These are phyloP conservation scores for Lamellibrachia satsuma DNA, from an alignment of 2,888 invertebrate genomes.

Conservation along the genomic window DNA sequence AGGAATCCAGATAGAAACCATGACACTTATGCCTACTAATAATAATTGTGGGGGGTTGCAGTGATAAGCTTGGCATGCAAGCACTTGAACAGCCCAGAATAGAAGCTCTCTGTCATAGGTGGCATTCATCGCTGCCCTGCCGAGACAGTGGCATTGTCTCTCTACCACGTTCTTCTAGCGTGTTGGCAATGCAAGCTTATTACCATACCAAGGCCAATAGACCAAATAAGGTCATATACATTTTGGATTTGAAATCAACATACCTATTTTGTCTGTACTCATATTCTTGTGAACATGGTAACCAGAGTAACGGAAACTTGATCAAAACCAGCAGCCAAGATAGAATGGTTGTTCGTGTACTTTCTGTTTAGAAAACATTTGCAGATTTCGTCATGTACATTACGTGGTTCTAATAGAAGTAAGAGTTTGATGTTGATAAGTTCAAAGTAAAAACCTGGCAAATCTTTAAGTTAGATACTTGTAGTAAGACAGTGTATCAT, in stretches of 20 bases:
- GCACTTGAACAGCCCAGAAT: neutral
- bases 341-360: neutral
- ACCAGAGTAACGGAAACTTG: neutral
- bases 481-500: too few species aligned
- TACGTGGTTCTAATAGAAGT: too few species aligned
- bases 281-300: neutral
- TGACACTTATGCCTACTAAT: constrained; percentile 3
- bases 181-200: neutral
- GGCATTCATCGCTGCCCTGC: neutral
- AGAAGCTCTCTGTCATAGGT: neutral
- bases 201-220: neutral
- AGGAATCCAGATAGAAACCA: constrained; percentile 6
- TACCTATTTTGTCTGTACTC: neutral
- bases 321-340: neutral
- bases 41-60: neutral
- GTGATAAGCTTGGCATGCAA: neutral
- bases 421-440: too few species aligned
- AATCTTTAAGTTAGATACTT: too few species aligned
- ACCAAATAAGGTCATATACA: neutral
- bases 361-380: too few species aligned
- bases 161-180: neutral
- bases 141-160: neutral
- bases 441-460: too few species aligned
- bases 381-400: too few species aligned
- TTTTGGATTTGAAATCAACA: neutral